Base-by-base conservation (phyloP, 2,113 vertebrate species). In the Zosterops pallidus region DNA sequence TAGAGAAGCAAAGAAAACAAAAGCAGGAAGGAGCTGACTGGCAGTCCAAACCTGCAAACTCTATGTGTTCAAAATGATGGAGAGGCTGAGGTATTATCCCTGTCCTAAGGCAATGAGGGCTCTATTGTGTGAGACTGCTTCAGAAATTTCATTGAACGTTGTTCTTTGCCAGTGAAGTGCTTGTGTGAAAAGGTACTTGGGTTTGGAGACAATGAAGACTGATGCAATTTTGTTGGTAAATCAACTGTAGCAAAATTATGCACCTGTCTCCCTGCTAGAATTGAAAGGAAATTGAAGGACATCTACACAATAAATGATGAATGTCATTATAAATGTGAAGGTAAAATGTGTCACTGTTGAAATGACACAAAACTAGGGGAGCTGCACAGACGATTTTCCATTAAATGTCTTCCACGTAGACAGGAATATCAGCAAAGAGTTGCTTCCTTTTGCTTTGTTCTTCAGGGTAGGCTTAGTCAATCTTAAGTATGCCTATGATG, bases 211-310 rank as follows among this genome's bases (percentile, higher is more conserved):
- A 88, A 88, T 83, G 50, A 46, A 65, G 53, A 29, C 49, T 85
- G 85, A 85, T 85, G 85, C 82, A 68, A 88, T 96, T 94, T 83
- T 93, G 71, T 83, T 80, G 88, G 88, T 94, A 92, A 92, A 95
- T 90, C 88, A 92, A 83, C 71, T 72, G 83, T 62, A 50, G 75
- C 75, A 88, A 86, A 94, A 92, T 85, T 65, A 93, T 71, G 83
- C 62, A 82, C 59, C 63, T 93, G 53, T 87, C 44, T 89, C 80
- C 56, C 70, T 91, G 62, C 44, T 85, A 59, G 76, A 87, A 94
- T 72, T 74, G 78, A 84, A 91, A 92, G 49, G 35, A 77, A 77
- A 74, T 50, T 88, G 88, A 88, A 94, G 67, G 83, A 80, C 78
- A 79, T 63, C 50, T 74, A 25, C 63, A 89, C 60, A 90, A 78